Evolutionary conservation across 2,113 vertebrate genomes (phyloP).

Genomic region (Myiagra hebetior): DNA sequence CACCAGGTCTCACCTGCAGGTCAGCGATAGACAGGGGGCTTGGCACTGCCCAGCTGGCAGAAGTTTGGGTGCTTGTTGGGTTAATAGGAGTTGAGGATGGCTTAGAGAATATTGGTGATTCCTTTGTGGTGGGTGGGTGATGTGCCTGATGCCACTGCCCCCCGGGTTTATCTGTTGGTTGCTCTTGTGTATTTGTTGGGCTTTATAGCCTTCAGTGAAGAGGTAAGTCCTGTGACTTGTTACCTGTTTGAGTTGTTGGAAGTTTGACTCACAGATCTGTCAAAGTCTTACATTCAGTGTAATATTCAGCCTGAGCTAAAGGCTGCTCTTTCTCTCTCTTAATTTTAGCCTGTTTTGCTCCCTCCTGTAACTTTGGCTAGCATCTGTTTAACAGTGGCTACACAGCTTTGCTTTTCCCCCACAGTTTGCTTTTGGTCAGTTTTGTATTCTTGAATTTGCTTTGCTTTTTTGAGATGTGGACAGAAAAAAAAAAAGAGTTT

Average conservation of each 20-base stretch:
- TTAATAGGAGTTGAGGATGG: neutral
- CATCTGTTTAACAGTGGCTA: neutral
- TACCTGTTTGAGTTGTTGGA: neutral
- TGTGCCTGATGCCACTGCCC: accelerated
- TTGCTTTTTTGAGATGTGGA: neutral
- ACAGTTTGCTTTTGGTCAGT: neutral
- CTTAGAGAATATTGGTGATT: accelerated
- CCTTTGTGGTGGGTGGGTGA: too few species aligned
- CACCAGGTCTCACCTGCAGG: neutral
- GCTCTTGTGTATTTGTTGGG: neutral
- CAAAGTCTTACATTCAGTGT: accelerated
- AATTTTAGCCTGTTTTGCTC: neutral
- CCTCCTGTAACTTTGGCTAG: neutral
- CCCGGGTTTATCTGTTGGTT: neutral
- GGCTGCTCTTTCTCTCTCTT: neutral
- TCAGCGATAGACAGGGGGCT: neutral
- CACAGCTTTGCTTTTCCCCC: neutral
- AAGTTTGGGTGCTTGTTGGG: neutral
- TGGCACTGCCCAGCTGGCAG: neutral
- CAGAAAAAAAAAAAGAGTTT: neutral
- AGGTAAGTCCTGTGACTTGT: neutral
- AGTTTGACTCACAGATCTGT: neutral
- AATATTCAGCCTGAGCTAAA: neutral
- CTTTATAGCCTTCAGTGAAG: neutral
- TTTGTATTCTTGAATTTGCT: neutral